phyloP scores from a whole-genome alignment of 2,113 vertebrate species.

The Indicator maculatus region DNA sequence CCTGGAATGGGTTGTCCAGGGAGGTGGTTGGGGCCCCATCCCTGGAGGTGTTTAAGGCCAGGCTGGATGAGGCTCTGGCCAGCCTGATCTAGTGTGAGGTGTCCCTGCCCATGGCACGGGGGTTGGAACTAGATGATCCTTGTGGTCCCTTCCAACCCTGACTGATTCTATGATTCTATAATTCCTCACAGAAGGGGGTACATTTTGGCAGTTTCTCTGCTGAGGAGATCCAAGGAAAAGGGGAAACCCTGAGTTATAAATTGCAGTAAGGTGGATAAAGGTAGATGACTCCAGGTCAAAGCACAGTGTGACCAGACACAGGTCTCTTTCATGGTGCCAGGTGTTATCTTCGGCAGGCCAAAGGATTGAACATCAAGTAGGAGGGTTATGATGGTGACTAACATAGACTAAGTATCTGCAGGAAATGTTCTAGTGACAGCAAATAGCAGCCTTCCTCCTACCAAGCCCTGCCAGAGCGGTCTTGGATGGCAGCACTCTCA shows the following conservation, averaged over 20 bases:
- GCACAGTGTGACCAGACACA: accelerated
- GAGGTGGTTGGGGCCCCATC: no score
- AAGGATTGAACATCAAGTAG: background rate
- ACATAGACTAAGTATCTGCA: accelerated
- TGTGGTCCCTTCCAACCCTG: no score
- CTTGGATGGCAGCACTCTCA: background rate
- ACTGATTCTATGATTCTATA: no score
- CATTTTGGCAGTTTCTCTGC: background rate
- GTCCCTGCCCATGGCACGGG: no score
- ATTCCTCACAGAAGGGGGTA: background rate
- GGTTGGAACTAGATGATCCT: no score
- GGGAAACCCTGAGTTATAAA: background rate
- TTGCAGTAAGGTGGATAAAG: accelerated
- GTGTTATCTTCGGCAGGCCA: background rate
- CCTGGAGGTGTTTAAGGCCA: no score
- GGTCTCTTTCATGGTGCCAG: accelerated
- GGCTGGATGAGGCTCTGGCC: no score
- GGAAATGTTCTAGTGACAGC: background rate
- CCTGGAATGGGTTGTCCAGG: no score
- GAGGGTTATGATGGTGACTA: background rate
- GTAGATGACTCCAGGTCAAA: background rate
- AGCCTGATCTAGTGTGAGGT: no score
- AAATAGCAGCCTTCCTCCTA: background rate
- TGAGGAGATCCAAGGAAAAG: background rate
- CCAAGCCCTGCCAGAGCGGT: accelerated